These are phyloP conservation scores for Porites cylindrica DNA, from an alignment of 92 coral and sea anemone species.

Conservation along the genomic window DNA sequence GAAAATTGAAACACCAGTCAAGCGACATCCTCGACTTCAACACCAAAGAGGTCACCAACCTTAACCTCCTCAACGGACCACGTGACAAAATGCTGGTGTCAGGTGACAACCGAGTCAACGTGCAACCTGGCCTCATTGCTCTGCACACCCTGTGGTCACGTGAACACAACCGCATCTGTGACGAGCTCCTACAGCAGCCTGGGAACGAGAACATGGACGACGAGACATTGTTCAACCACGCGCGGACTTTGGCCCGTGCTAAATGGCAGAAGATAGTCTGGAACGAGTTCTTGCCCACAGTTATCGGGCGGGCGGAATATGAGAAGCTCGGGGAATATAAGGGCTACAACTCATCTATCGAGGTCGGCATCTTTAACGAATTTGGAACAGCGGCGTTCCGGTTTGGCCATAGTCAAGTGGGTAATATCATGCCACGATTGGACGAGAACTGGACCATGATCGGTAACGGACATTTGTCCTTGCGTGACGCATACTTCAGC, in stretches of 20 bases:
- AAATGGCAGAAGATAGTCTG: conserved; percentile 97
- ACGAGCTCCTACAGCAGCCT: conserved; percentile 81
- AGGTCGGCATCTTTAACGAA: conserved; percentile 97
- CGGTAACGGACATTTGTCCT: conserved; percentile 85
- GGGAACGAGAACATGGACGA: conserved; percentile 86
- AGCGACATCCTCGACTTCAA: conserved; percentile 82
- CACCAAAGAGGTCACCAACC: conserved; percentile 88
- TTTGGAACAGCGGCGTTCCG: conserved; percentile 99
- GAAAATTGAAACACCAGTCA: conserved; percentile 86
- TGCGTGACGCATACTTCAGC: conserved; percentile 97
- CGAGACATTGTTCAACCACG: conserved; percentile 94
- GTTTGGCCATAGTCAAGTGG: conserved; percentile 98
- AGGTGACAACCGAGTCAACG: conserved; percentile 99
- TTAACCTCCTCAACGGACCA: conserved; percentile 95
- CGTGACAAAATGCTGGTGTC: conserved; percentile 97
- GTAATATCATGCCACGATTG: conserved; percentile 90
- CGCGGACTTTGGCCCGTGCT: conserved; percentile 92
- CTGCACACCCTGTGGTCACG: conserved; percentile 97
- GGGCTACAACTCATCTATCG: conserved; percentile 85
- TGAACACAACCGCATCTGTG: conserved; percentile 95
- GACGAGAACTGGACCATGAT: conserved; percentile 92
- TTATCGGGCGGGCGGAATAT: conserved; percentile 87
- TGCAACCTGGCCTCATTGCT: conserved; percentile 97
- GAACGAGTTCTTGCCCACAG: conserved; percentile 97
- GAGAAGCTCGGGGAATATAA: conserved; percentile 73